Percentiles rank a stretch among this genome's conserved stretches.
Conservation (phyloP, 2,888 invertebrate species). For the Sinotaia quadrata region DNA sequence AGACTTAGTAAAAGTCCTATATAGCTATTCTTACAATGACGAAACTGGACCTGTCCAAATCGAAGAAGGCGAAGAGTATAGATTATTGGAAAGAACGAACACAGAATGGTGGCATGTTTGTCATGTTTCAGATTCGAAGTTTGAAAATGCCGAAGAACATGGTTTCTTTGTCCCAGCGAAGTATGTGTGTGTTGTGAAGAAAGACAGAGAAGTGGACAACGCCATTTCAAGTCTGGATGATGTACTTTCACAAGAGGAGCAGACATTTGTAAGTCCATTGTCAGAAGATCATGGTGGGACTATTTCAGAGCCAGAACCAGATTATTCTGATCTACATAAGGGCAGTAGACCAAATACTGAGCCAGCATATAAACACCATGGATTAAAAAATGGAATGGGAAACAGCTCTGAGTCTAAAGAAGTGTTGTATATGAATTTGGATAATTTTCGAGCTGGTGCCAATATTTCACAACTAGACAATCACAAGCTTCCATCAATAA, state of each 20-base stretch:
- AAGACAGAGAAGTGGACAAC: conserved; percentile 21
- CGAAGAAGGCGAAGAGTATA: conserved; percentile 49
- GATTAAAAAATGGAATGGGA: conserved; percentile 15
- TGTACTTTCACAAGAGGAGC: conserved; percentile 22
- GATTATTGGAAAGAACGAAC: conserved; percentile 41
- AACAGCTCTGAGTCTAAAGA: conserved; percentile 29
- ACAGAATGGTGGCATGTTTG: conserved; percentile 59
- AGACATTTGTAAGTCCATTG: too few relatives aligned
- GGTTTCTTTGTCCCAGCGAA: conserved; percentile 62
- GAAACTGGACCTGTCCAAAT: conserved; percentile 48
- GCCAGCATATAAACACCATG: too few relatives aligned
- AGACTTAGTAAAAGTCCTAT: conserved; percentile 49
- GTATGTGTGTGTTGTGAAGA: conserved; percentile 52
- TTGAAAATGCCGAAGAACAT: conserved; percentile 38
- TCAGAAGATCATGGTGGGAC: background rate
- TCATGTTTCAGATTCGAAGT: background rate
- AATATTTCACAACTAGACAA: conserved; percentile 24
- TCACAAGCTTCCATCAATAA: background rate
- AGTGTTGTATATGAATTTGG: conserved; percentile 57
- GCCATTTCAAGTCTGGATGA: conserved; percentile 21
- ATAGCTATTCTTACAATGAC: conserved; percentile 56
- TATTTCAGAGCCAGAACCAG: too few relatives aligned
- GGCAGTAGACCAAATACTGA: too few relatives aligned
- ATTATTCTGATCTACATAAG: too few relatives aligned
- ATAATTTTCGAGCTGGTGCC: conserved; percentile 45